Base-by-base conservation (phyloP, 30 jellyfish, hydroid and myxozoan genomes). In the Cassiopea xamachana region DNA sequence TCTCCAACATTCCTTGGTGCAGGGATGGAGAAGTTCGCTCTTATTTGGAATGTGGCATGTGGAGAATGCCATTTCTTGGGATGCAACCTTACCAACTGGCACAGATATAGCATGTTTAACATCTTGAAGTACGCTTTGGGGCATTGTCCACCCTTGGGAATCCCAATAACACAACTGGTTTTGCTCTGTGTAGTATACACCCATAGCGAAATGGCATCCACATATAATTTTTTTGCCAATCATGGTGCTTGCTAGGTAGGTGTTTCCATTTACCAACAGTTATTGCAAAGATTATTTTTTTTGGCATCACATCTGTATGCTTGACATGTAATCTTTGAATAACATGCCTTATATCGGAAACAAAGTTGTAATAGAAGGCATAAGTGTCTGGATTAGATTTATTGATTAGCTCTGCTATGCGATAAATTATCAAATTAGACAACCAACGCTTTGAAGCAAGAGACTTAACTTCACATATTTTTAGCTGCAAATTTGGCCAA, bases 101-200 rank as follows among this genome's bases (percentile, higher is more conserved):
- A 3, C 64, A 55, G 64, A 55, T 6, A 55, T 55, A 6, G 12
- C 7, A 6, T 55, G 64, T 55, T 55, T 55, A 55, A 55, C 7
- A 3, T 55, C 64, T 55, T 10, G 64, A 55, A 55, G 7, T 55
- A 55, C 64, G 12, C 64, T 55, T 55, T 55, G 64, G 64, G 84
- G 84, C 46, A 48, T 75, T 18, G 77, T 77, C 75, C 87, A 77
- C 77, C 87, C 87, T 27, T 18, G 72, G 43, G 87, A 77, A 59
- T 77, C 77, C 61, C 87, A 39, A 48, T 77, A 77, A 64, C 14
- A 77, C 46, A 43, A 39, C 58, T 60, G 17, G 74, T 77, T 77
- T 18, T 27, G 49, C 58, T 76, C 93, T 10, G 64, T 10, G 12
- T 55, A 55, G 12, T 55, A 55, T 55, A 55, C 64, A 6, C 64